phyloP scores from a whole-genome alignment of 2,113 vertebrate genomes.

The Xiphorhynchus elegans region DNA sequence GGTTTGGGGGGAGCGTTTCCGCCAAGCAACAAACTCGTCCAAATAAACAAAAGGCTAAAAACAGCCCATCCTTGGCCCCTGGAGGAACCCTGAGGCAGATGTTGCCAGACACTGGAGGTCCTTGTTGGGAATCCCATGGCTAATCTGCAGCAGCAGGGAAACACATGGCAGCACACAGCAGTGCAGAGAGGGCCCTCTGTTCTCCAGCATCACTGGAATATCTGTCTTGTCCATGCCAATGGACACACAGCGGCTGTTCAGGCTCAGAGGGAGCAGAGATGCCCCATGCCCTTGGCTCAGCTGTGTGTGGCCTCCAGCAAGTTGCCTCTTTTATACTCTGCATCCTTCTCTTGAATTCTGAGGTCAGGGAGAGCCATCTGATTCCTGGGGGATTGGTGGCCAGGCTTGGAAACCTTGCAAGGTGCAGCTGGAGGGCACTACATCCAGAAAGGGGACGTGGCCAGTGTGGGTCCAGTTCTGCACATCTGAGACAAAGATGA shows the following conservation, averaged over 20 bases:
- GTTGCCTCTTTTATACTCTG: not conserved
- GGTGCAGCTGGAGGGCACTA: not conserved
- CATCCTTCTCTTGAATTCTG: not conserved
- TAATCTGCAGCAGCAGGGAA: not conserved
- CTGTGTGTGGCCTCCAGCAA: not conserved
- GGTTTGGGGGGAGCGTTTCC: not conserved
- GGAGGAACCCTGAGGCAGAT: not conserved
- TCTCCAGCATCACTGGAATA: not conserved
- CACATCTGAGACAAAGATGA: not conserved
- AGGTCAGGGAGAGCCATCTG: not conserved
- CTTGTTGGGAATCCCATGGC: conserved; percentile 26
- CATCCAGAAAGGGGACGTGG: not conserved
- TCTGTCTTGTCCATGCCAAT: not conserved
- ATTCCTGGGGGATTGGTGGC: not conserved
- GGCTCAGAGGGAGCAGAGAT: not conserved
- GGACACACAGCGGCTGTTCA: not conserved
- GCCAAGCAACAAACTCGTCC: not conserved
- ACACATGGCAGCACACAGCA: not conserved
- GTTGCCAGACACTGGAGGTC: not conserved
- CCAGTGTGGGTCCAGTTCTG: not conserved
- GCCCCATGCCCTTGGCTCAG: not conserved
- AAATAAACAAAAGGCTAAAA: conserved; percentile 42
- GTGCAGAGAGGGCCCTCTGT: not conserved
- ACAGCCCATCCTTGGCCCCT: not conserved
- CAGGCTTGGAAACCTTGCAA: not conserved